Evolutionary conservation across 2,113 vertebrate genomes (phyloP).

Genomic region (Uria aalge): DNA sequence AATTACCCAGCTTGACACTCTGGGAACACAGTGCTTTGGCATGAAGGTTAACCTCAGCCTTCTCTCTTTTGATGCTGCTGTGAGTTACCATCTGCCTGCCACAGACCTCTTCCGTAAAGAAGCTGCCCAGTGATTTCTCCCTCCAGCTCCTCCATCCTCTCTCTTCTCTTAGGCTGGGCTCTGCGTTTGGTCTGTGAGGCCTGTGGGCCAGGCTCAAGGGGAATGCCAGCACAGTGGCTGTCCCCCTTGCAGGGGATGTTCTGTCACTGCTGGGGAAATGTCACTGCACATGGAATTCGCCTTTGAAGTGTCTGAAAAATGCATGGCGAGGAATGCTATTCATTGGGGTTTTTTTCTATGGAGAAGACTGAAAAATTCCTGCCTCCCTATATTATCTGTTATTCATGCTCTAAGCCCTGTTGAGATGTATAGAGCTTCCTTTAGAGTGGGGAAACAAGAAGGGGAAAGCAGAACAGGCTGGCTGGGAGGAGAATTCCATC

Average conservation of each 20-base stretch:
- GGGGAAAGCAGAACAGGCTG: background rate
- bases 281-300: background rate
- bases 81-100: background rate
- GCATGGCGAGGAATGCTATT: constrained; percentile 3
- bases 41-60: background rate
- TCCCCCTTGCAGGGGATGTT: background rate
- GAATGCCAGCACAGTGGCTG: background rate
- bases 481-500: background rate
- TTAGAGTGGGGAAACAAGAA: background rate
- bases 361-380: constrained; percentile 7
- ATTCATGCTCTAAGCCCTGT: background rate
- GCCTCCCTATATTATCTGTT: background rate
- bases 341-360: background rate
- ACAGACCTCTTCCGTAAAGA: background rate
- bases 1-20: background rate
- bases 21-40: background rate
- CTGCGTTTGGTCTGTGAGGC: background rate
- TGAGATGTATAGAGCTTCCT: background rate
- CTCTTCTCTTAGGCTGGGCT: background rate
- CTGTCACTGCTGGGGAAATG: background rate
- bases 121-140: background rate
- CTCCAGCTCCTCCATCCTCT: background rate
- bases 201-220: background rate
- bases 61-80: background rate
- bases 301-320: constrained; percentile 18